Evolutionary conservation across 2,888 invertebrate species (phyloP), one percentile per base, ranked within the genome.

Genomic region (Meiosimyza platycephala): DNA sequence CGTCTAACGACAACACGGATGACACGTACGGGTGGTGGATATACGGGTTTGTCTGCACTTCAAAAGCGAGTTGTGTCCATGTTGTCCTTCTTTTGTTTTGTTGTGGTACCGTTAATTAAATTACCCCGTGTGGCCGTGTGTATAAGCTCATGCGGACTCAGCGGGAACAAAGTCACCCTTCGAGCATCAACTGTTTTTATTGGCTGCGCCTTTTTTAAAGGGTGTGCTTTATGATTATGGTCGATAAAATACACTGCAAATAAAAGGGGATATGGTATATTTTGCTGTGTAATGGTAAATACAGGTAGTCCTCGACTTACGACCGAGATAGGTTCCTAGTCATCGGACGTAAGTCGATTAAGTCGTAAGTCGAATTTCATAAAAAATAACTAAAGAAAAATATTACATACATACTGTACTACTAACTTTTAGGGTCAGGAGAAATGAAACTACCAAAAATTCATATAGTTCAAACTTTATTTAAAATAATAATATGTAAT

Each of bases 171-270:
- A 82, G 80, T 81, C 82, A 82, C 83, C 83, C 83, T 83, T 79
- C 79, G 76, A 75, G 78, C 78, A 76, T 83, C 80, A 82, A 83
- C 78, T 81, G 82, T 83, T 83, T 83, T 83, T 82, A 82, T 82
- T 83, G 83, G 82, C 77, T 79, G 75, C 74, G 74, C 69, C 71
- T 62, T 40, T 40, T 40, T 60, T 18, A 57, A 68, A 72, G 79
- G 77, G 80, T 78, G 79, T 79, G 78, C 75, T 78, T 79, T 76
- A 78, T 78, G 76, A 72, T 16, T 50, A 40, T 69, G 66, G 72
- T 72, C 74, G 73, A 74, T 72, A 74, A 63, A 33, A 12, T n/a
- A 9, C 28, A n/a, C 54, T 65, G 50, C 71, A 71, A 54, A 16
- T 7, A 54, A 54, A 54, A 13, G 11, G 54, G 40, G 9, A 1